phyloP scores from a whole-genome alignment of 1,140 invertebrate species.

The Brachionus koreanus region DNA sequence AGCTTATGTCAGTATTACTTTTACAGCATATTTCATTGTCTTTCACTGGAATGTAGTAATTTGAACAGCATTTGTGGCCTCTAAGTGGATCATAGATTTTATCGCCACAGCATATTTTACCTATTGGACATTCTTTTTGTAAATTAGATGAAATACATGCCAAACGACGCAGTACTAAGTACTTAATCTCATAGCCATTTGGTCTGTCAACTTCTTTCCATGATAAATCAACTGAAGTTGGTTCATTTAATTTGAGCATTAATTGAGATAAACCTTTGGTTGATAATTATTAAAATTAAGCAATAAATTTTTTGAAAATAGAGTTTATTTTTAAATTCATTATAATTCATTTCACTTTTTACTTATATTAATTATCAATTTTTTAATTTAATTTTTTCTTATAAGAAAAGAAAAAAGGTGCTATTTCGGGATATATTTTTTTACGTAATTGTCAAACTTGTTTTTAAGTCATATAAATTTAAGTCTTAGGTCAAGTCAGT shows the following conservation, averaged over 20 bases:
- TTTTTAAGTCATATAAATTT: too few relatives aligned
- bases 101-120: neutral
- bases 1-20: neutral
- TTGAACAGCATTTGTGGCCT: neutral
- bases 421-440: too few relatives aligned
- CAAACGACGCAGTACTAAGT: neutral
- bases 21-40: conserved; percentile 9
- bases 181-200: neutral
- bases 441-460: too few relatives aligned
- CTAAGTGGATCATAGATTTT: neutral
- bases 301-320: neutral
- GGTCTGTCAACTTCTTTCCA: neutral
- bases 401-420: too few relatives aligned
- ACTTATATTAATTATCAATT: too few relatives aligned
- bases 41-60: neutral
- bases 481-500: too few relatives aligned
- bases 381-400: too few relatives aligned
- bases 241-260: neutral
- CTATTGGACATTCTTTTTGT: neutral
- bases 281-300: neutral
- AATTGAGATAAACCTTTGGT: neutral
- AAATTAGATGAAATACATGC: neutral
- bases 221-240: neutral
- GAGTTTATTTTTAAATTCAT: too few relatives aligned
- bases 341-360: too few relatives aligned